Evolutionary conservation across 2,888 invertebrate species (phyloP).

Genomic region (Danaus chrysippus): DNA sequence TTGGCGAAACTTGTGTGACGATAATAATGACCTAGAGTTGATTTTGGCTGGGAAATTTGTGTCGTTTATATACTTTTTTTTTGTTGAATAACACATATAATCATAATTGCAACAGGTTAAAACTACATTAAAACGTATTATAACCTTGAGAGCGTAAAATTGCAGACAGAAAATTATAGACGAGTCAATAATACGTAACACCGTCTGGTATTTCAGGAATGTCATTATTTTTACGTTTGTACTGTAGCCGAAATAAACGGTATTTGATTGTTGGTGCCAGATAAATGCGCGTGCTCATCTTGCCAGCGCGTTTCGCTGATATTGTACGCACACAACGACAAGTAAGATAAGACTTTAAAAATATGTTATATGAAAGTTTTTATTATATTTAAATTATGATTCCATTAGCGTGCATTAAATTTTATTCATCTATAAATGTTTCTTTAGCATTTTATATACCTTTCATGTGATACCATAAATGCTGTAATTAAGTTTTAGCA

Average conservation of each 20-base stretch:
- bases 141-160: neutral
- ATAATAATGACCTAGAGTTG: slow-evolving; percentile 30
- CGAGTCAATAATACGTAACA: slow-evolving; percentile 53
- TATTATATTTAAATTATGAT: neutral
- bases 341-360: too few relatives aligned
- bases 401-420: neutral
- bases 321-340: neutral
- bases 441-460: neutral
- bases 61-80: neutral
- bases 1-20: slow-evolving; percentile 32
- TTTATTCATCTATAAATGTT: too few relatives aligned
- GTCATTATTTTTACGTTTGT: slow-evolving; percentile 58
- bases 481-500: neutral
- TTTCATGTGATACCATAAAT: neutral
- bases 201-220: slow-evolving; percentile 70
- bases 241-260: slow-evolving; percentile 63
- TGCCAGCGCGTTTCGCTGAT: slow-evolving; percentile 19
- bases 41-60: neutral
- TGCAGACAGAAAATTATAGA: slow-evolving; percentile 9
- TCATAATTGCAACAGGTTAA: too few relatives aligned
- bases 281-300: slow-evolving; percentile 34
- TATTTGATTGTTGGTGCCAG: slow-evolving; percentile 54
- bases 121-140: too few relatives aligned
- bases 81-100: too few relatives aligned
- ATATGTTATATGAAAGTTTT: too few relatives aligned